Base-by-base conservation (phyloP, 2,113 vertebrate genomes). In the Mugil cephalus region DNA sequence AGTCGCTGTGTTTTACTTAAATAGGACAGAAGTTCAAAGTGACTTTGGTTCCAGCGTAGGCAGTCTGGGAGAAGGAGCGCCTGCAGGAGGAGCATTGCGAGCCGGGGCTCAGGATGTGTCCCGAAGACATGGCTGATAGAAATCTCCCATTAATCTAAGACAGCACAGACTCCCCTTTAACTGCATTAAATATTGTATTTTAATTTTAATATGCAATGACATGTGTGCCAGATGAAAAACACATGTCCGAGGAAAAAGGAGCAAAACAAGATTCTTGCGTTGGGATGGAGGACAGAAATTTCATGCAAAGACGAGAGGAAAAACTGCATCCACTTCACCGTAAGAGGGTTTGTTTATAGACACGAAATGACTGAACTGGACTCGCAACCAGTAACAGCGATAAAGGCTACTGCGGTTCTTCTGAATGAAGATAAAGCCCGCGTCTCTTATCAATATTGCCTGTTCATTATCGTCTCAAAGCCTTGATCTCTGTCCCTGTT, bases 61-160 rank as follows among this genome's bases (percentile, higher is more conserved):
- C 48, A 47, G 51, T 72, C 47, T 70, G 38, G 24, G 40, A 67
- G 63, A 75, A 56, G 15, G 18, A 15, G 39, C 46, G 63, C 4
- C 45, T 60, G 70, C 43, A 71, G 48, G 73, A 85, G 24, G 63
- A 79, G 68, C 50, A 55, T 61, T 72, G 69, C 66, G 69, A 70
- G 40, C 45, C 50, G 56, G 48, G 73, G 47, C 73, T 69, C 61
- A 66, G 72, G 69, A 77, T 77, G 62, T 71, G 62, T 82, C 78
- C 83, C 45, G 58, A 62, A 77, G 85, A 86, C 69, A 80, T 80
- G 35, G 15, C 54, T 59, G 78, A 86, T 86, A 86, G 59, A 69
- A 65, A 86, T 84, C 69, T 40, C n/a, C 55, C 45, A 63, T 85
- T 85, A 77, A 77, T 80, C 30, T 21, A 63, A 82, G 54, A 36